These are phyloP conservation scores for Apodemia mormo DNA, from an alignment of 2,888 invertebrate species.

Conservation along the genomic window DNA sequence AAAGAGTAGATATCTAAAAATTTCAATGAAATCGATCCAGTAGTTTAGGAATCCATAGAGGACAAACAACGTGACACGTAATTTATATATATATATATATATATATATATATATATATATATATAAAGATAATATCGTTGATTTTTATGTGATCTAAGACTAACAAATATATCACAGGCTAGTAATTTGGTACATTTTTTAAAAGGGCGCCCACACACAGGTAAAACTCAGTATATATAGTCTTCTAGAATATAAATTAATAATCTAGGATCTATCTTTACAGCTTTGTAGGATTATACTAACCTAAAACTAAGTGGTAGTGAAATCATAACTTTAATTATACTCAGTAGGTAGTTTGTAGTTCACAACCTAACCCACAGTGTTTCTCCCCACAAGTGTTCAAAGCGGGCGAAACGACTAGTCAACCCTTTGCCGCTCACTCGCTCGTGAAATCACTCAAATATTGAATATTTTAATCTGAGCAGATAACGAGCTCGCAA, in stretches of 20 bases:
- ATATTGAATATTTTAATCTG: constrained; percentile 83
- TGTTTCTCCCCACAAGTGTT: constrained; percentile 73
- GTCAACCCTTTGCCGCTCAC: constrained; percentile 81
- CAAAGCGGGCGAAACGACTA: constrained; percentile 78
- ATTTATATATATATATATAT: no score
- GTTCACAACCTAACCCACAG: constrained; percentile 44
- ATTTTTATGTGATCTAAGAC: no score
- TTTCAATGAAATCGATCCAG: no score
- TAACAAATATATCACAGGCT: no score
- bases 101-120: no score
- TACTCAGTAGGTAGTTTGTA: constrained; percentile 62
- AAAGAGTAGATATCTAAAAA: no score
- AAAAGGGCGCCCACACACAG: no score
- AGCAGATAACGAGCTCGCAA: constrained; percentile 81
- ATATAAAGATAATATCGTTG: no score
- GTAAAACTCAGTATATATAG: no score
- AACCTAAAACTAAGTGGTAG: neutral
- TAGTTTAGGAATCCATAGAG: no score
- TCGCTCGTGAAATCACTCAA: constrained; percentile 82
- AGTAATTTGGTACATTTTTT: no score
- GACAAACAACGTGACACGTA: no score
- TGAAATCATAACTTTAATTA: constrained; percentile 51
- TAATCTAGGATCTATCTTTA: neutral
- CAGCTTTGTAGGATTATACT: neutral
- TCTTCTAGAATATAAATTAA: neutral